These are phyloP conservation scores for Cyclophora punctaria DNA, from an alignment of 2,888 invertebrate species.

Conservation along the genomic window DNA sequence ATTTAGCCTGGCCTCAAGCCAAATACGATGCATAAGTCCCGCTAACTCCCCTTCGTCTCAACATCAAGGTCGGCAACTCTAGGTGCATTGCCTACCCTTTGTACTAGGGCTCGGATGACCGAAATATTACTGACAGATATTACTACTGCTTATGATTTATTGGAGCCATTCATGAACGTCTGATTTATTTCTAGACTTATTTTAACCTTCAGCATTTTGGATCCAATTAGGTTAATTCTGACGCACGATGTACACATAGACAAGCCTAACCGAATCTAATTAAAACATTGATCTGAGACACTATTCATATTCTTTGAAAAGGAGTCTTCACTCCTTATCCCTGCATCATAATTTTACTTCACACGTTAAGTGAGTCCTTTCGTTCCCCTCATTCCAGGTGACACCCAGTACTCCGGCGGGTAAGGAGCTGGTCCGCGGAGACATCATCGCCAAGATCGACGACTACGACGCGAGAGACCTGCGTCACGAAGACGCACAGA, in stretches of 20 bases:
- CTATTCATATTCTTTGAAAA: too few species aligned
- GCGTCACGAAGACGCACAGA: conserved; percentile 93
- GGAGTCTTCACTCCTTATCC: too few species aligned
- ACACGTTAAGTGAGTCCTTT: too few species aligned
- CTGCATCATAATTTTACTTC: too few species aligned
- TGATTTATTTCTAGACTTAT: too few species aligned
- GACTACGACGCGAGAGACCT: conserved; percentile 91
- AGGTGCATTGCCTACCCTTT: conserved; percentile 31
- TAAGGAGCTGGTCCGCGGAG: conserved; percentile 89
- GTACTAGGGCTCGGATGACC: conserved; percentile 8
- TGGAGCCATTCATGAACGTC: conserved; percentile 4
- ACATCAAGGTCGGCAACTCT: conserved; percentile 56
- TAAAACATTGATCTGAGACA: too few species aligned
- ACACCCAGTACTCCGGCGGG: conserved; percentile 90
- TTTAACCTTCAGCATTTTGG: too few species aligned
- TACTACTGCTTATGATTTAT: too few species aligned
- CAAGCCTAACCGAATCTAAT: too few species aligned
- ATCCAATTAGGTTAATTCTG: too few species aligned
- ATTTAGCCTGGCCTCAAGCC: conserved; percentile 67
- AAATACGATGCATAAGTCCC: conserved; percentile 59
- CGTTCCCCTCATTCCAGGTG: conserved; percentile 77
- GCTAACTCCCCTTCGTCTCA: conserved; percentile 40
- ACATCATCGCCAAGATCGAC: conserved; percentile 92
- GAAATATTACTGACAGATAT: neutral
- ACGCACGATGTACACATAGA: too few species aligned